These are phyloP conservation scores for Apaloderma vittatum DNA, from an alignment of 2,113 vertebrate genomes.

Conservation along the genomic window DNA sequence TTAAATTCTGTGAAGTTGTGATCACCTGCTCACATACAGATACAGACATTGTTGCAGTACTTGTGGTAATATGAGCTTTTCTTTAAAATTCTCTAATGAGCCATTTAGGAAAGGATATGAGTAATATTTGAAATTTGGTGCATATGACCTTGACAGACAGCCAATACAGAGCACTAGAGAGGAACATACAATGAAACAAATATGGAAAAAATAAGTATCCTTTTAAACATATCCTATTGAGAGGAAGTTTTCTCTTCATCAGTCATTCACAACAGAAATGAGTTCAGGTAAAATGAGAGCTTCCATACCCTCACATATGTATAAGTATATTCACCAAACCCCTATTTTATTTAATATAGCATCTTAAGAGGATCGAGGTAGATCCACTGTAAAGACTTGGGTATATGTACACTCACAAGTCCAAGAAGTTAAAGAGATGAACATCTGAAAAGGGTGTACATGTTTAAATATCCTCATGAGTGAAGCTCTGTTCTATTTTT, in stretches of 20 bases:
- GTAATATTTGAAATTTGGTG: conserved; percentile 55
- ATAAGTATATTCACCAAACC: background rate
- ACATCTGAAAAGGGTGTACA: fast-evolving
- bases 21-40: conserved; percentile 32
- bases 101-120: conserved; percentile 49
- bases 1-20: conserved; percentile 3
- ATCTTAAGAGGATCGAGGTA: background rate
- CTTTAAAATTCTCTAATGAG: conserved; percentile 64
- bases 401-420: background rate
- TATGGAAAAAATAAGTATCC: background rate
- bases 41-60: background rate
- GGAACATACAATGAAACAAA: background rate
- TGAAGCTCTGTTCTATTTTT: background rate
- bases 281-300: background rate
- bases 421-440: background rate
- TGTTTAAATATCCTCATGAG: background rate
- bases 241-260: background rate
- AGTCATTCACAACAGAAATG: background rate
- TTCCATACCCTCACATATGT: background rate
- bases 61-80: conserved; percentile 28
- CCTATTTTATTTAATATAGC: background rate
- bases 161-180: conserved; percentile 4
- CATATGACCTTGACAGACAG: conserved; percentile 49
- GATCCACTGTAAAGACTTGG: background rate
- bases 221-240: background rate